These are phyloP conservation scores for Alsophila aescularia DNA, from an alignment of 2,888 invertebrate genomes.

Conservation along the genomic window DNA sequence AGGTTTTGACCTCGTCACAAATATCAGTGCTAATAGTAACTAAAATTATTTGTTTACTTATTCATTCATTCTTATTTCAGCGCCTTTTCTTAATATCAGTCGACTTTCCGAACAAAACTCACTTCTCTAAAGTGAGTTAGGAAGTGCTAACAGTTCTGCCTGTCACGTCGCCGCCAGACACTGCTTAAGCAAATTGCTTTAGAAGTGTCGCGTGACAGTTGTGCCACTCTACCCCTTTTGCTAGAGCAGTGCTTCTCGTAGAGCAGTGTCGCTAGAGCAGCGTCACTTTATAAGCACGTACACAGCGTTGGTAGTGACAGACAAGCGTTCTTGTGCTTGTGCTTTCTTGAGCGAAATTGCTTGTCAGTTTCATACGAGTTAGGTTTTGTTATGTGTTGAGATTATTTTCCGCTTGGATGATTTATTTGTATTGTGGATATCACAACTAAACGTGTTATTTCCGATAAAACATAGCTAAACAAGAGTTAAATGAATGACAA, in stretches of 20 bases:
- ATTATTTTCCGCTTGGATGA: no score
- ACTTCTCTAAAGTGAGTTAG: background rate
- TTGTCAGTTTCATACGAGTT: background rate
- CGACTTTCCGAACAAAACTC: background rate
- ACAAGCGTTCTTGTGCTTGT: background rate
- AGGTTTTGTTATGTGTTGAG: no score
- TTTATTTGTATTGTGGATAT: no score
- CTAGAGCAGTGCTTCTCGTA: conserved; percentile 7
- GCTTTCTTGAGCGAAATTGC: conserved; percentile 11
- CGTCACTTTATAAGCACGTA: background rate
- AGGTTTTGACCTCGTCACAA: no score
- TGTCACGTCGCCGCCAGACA: conserved; percentile 12
- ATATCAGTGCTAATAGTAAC: no score
- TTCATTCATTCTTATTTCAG: background rate
- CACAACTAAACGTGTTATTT: no score
- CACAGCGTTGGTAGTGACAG: conserved; percentile 10
- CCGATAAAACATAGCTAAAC: no score
- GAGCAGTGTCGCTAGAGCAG: background rate
- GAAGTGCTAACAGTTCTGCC: background rate
- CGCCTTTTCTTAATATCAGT: background rate
- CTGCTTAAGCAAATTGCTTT: conserved; percentile 20
- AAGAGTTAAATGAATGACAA: no score
- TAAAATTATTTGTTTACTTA: no score
- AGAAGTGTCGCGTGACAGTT: conserved; percentile 10
- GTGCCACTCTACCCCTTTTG: conserved; percentile 6